Percentiles rank a stretch among this genome's conserved stretches.
phyloP scores from a whole-genome alignment of 2,113 vertebrate species.

The Cinclus mexicanus region DNA sequence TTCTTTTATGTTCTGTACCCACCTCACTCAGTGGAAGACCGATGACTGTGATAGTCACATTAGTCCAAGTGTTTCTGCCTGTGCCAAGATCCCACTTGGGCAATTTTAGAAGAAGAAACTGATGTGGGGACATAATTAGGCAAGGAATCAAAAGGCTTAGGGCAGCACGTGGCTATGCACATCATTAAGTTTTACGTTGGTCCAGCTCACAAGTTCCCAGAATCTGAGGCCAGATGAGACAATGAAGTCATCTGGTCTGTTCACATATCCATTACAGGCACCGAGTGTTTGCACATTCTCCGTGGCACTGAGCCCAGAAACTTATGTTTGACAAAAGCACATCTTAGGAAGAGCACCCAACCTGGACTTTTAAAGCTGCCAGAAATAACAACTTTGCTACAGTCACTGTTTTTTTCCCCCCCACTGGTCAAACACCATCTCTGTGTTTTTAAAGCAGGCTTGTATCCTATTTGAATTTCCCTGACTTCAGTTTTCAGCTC shows the following conservation, averaged over 20 bases:
- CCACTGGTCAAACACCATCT: background rate
- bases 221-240: background rate
- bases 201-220: background rate
- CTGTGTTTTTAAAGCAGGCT: background rate
- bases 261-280: conserved; percentile 46
- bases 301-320: conserved; percentile 22
- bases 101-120: background rate
- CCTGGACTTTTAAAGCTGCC: background rate
- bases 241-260: conserved; percentile 16
- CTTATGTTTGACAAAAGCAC: background rate
- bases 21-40: background rate
- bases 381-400: background rate
- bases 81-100: background rate
- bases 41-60: background rate
- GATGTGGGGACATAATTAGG: background rate
- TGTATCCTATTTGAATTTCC: background rate
- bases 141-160: background rate
- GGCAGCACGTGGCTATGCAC: background rate
- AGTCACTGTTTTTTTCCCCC: background rate
- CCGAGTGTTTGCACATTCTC: background rate
- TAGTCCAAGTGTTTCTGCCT: background rate
- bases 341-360: background rate
- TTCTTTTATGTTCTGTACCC: background rate
- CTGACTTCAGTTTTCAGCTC: background rate
- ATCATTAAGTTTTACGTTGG: background rate